Base-by-base conservation (phyloP, 2,113 vertebrate species). In the Apeltes quadracus region DNA sequence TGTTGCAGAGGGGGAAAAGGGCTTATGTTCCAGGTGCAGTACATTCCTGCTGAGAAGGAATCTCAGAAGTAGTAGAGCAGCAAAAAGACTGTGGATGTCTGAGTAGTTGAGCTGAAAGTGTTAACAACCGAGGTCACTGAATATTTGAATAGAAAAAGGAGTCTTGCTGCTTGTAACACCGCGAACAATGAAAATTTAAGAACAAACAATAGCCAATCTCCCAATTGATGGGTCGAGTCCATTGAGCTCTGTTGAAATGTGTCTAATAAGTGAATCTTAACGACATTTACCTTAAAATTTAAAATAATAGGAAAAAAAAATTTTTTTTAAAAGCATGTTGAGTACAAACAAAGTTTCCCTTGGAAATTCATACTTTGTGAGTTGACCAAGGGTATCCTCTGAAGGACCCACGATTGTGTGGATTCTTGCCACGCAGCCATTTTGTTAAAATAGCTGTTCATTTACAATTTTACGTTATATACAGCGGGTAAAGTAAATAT, bases 21-120 rank as follows among this genome's bases (percentile, higher is more conserved):
- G 46, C 62, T 72, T 48, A 46, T 29, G 5, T 41, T 44, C 71
- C 59, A 65, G 59, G 38, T 78, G 69, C 54, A 59, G 51, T 29
- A 20, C 16, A 64, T 39, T 63, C 39, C 64, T 61, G 64, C 16
- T 4, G 53, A 67, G 61, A 62, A 51, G 0, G 63, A 66, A 61
- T 68, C 13, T 67, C 27, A 34, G 13, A 62, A 15, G 73, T 43
- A 75, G 22, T 61, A 50, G 38, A 54, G 22, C 20, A 32, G 32
- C 51, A 13, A 44, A 64, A 6, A 32, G 22, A 75, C 34, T 64
- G 13, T 57, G 29, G 53, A 58, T 51, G 53, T 63, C 46, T n/a
- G 66, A 16, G 15, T 57, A 32, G 57, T n/a, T 46, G 16, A 5
- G 15, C 11, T 55, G 29, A 0, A 34, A 65, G 53, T 53, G 36